Evolutionary conservation across 1,140 invertebrate species (phyloP), one percentile per base, ranked within the genome.

Genomic region (Parapsyche elsis): DNA sequence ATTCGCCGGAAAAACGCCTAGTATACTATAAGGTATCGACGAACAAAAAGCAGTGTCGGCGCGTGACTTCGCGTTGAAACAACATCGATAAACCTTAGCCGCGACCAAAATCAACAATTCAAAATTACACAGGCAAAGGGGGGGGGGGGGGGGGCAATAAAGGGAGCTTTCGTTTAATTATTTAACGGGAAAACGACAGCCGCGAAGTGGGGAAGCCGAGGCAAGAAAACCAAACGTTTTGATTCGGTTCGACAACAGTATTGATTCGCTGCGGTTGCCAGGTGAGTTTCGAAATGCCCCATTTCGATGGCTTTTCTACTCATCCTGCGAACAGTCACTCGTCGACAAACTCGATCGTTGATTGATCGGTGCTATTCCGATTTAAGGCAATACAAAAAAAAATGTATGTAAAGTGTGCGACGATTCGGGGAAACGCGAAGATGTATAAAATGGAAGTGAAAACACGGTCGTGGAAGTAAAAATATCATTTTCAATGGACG

Each of bases 241-340:
- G 64, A 67, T 67, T 67, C 64, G 24, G 64, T 67, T 67, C 14
- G 64, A 67, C 30, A 38, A 38, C 64, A 67, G 64, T 67, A 67
- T 67, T 67, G 64, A 67, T 67, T 67, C 64, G 24, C 64, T 9
- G 21, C 64, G 64, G 64, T 67, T 67, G 64, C 64, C 64, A 67
- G 64, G 64, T 26, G 64, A 67, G 64, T 67, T n/a, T 23, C 64
- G 14, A 67, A 67, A 23, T 38, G 30, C 30, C 30, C 1, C 2
- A 7, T 38, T 38, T 38, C 30, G 30, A 38, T 7, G 30, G 2
- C 2, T 4, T 7, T 38, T 38, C 30, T 7, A 38, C n/a, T n/a
- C n/a, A n/a, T n/a, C n/a, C n/a, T n/a, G n/a, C n/a, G n/a, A n/a
- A n/a, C n/a, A n/a, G n/a, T n/a, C n/a, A n/a, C n/a, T n/a, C n/a